Evolutionary conservation across 2,888 invertebrate genomes (phyloP).

Genomic region (Epiblema foenella): DNA sequence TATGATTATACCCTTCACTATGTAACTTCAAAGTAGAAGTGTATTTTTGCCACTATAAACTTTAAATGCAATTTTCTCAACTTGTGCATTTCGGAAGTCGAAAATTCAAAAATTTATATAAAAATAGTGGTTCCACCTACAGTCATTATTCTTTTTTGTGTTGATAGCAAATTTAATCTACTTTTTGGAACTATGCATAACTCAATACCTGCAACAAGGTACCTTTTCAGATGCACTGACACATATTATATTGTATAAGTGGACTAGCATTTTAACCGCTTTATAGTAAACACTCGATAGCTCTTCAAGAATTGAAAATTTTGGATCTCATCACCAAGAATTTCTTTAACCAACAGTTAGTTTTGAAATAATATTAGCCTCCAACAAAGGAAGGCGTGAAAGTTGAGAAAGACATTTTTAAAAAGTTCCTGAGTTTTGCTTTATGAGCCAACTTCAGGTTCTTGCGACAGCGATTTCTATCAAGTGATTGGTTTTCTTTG

Average conservation of each 20-base stretch:
- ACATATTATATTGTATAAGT: no score
- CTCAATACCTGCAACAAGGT: no score
- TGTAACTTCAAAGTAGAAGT: no score
- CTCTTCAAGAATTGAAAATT: not conserved
- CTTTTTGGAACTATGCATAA: no score
- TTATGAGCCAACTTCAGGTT: not conserved
- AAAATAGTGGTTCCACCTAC: no score
- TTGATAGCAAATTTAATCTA: no score
- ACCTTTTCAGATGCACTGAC: not conserved
- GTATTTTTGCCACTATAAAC: no score
- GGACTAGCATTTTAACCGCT: not conserved
- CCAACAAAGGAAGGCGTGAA: not conserved
- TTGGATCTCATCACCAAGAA: not conserved
- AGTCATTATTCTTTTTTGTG: no score
- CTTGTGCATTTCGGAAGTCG: no score
- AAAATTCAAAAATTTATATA: no score
- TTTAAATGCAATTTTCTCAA: no score
- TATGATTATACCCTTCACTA: no score
- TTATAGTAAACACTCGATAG: not conserved
- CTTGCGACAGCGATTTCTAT: not conserved
- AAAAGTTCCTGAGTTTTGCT: not conserved
- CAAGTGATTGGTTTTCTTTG: not conserved
- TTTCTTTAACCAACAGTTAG: not conserved
- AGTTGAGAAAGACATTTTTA: not conserved
- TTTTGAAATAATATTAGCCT: constrained; percentile 9